Evolutionary conservation across 2,797 vertebrate genomes (phyloP), one percentile per base, ranked within the genome.

Genomic region (Silurus aristotelis): DNA sequence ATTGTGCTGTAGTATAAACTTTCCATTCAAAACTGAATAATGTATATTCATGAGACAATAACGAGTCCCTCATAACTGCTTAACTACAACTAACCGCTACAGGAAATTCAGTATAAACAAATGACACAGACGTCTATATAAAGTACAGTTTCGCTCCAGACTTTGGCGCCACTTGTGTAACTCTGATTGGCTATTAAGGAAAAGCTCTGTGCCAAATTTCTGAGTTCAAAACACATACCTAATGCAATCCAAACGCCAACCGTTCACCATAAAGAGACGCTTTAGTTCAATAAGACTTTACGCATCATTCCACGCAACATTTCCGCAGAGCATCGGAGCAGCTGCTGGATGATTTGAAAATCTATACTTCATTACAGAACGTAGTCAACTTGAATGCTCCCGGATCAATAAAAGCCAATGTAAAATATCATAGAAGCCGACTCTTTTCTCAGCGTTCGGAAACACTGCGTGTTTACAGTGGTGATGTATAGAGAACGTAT

Each of bases 361-460:
- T 71, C n/a, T 61, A 80, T 70, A 70, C 5, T 4, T 15, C 22
- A 27, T 15, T 55, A 60, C 1, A 60, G 52, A 76, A 38, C 5
- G 13, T 20, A 66, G n/a, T 66, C 71, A 71, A 20, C 56, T 3
- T 4, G 12, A 84, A 79, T 27, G 9, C 19, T 71, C n/a, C 55
- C 10, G 22, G 19, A 63, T 31, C 25, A 73, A 85, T 73, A 64
- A 60, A 77, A 38, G 56, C 9, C 2, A 13, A 6, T 22, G 12
- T 31, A 20, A 4, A 38, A 27, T 20, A 72, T 38, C 25, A 63
- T 19, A 58, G 31, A 46, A 58, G 2, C 22, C 48, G 27, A n/a
- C 14, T n/a, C 38, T 60, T 84, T 60, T 60, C 64, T 78, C 75
- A 79, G 61, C 78, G 25, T 52, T 43, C 31, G n/a, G 6, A 79